Evolutionary conservation across 2,888 invertebrate species (phyloP), one percentile per base, ranked within the genome.

Genomic region (Ennomos erosarius): DNA sequence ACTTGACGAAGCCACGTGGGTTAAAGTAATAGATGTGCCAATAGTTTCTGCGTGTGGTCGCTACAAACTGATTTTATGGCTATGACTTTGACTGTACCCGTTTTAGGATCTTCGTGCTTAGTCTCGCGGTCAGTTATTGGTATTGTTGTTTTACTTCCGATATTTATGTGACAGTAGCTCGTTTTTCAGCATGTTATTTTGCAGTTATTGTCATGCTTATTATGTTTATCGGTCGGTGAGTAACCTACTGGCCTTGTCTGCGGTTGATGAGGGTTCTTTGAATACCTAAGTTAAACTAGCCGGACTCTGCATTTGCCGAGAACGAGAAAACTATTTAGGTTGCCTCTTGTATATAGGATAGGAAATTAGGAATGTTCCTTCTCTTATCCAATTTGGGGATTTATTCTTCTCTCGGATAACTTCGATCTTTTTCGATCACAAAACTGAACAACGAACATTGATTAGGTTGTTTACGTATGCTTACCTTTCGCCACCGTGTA

Each of bases 401-500:
- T 1, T 26, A 26, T 26, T 6, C 26, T 26, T 26, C 3, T 26
- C 6, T 26, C 26, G 5, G 6, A 26, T 26, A 26, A 26, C 26
- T 26, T 26, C 26, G 6, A 26, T 26, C 3, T 26, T 26, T 26
- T 26, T 6, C 3, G 26, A 5, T 26, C 6, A 3, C 26, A 26
- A 26, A 26, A 26, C 26, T 26, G 26, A 26, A 0, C 26, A 26
- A 5, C 6, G 26, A 6, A 0, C 26, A 6, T 6, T 26, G 26
- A 26, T 26, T 9, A 35, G 4, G 34, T 35, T n/a, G n/a, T n/a
- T n/a, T 11, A 9, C 9, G 1, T 4, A 44, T n/a, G 55, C 68
- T 75, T 75, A 93, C 93, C 94, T 94, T 87, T 97, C 97, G 37
- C 97, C 97, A 3, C 97, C 97, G 76, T 97, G 97, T 72, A 97